These are phyloP conservation scores for Smittia sp. DNA, from an alignment of 2,888 invertebrate species.

Conservation along the genomic window DNA sequence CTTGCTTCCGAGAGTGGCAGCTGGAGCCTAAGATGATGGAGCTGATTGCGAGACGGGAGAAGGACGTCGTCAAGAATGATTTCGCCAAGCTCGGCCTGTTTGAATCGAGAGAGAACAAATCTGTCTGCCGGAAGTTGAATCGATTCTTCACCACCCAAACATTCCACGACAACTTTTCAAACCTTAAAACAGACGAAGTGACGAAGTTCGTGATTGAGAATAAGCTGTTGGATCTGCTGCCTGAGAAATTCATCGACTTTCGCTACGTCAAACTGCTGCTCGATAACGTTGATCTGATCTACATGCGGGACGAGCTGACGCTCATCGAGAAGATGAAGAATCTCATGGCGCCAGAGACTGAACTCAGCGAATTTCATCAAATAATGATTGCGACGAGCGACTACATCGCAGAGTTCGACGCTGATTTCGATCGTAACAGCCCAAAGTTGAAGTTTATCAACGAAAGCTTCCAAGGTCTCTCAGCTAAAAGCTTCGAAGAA, in stretches of 20 bases:
- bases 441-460: neutral
- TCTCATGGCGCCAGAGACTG: constrained; percentile 10
- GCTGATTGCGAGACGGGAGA: neutral
- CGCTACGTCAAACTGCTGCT: neutral
- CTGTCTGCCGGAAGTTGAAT: constrained; percentile 59
- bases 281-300: neutral
- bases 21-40: constrained; percentile 26
- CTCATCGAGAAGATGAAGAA: neutral
- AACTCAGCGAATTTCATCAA: neutral
- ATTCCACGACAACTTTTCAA: constrained; percentile 44
- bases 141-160: constrained; percentile 57
- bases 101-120: constrained; percentile 54
- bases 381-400: constrained; percentile 5
- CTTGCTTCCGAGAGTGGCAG: constrained; percentile 6
- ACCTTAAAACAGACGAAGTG: neutral
- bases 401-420: neutral
- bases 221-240: neutral
- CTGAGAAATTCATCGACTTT: constrained; percentile 32
- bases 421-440: neutral
- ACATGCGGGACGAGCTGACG: constrained; percentile 3
- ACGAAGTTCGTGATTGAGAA: constrained; percentile 34
- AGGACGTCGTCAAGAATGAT: constrained; percentile 38
- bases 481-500: constrained; percentile 1
- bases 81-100: constrained; percentile 34
- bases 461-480: neutral